Conservation (phyloP, 2,797 vertebrate species). For the Tinamus major region DNA sequence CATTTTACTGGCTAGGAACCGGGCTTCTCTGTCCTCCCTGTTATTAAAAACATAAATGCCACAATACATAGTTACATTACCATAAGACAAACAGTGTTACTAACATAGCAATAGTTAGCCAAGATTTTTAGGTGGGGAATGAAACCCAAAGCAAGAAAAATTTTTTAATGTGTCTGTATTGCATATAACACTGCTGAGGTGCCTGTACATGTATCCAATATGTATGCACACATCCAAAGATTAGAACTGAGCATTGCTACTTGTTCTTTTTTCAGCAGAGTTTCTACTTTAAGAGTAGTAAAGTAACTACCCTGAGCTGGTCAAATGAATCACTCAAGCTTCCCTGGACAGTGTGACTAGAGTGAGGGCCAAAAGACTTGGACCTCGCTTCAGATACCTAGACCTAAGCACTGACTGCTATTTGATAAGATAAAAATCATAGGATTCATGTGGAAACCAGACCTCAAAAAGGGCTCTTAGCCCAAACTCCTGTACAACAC, state of each 20-base stretch:
- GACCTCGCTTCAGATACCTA: neutral
- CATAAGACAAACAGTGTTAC: neutral
- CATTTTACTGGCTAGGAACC: conserved; percentile 97
- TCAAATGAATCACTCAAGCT: neutral
- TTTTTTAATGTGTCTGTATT: neutral
- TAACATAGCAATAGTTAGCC: neutral
- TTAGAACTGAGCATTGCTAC: neutral
- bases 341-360: neutral
- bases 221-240: neutral
- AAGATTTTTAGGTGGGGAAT: neutral
- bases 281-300: neutral
- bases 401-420: neutral
- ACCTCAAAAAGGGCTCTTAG: neutral
- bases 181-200: neutral
- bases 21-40: conserved; percentile 96
- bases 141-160: neutral
- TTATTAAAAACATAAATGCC: neutral
- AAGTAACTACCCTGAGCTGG: neutral
- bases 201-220: accelerated
- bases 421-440: neutral
- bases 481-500: neutral
- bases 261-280: neutral
- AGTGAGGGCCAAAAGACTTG: neutral
- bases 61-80: neutral
- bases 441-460: neutral